Evolutionary conservation across 37 sponge, comb jelly and placozoan species (phyloP).

Genomic region (Eunapius fragilis): DNA sequence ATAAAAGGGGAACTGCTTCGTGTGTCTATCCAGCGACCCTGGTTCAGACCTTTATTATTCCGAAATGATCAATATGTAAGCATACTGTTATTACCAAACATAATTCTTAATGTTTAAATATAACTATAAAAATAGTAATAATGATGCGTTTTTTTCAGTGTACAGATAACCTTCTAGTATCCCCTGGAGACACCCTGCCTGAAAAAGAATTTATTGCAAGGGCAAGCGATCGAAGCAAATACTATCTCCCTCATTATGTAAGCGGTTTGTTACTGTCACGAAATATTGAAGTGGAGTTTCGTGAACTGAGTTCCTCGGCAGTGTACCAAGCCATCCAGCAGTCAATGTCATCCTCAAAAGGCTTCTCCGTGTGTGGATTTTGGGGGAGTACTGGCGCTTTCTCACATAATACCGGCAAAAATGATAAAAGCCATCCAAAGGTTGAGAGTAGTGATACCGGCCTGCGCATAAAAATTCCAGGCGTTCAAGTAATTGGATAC

Average conservation of each 20-base stretch:
- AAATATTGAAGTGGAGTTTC: slow-evolving; percentile 30
- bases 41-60: slow-evolving; percentile 44
- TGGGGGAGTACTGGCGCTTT: slow-evolving; percentile 5
- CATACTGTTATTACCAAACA: neutral
- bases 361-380: neutral
- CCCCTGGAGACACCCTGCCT: neutral
- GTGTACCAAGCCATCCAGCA: neutral
- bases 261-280: slow-evolving; percentile 38
- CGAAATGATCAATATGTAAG: slow-evolving; percentile 21
- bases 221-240: neutral
- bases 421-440: neutral
- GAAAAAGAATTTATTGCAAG: neutral
- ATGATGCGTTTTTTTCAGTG: neutral
- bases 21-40: slow-evolving; percentile 27
- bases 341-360: neutral
- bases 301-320: neutral
- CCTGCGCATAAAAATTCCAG: slow-evolving; percentile 35
- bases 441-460: slow-evolving; percentile 22
- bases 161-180: neutral
- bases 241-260: slow-evolving; percentile 34
- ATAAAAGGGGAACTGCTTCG: slow-evolving; percentile 17
- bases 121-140: too few relatives aligned
- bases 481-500: slow-evolving; percentile 50
- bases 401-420: neutral
- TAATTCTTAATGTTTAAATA: too few relatives aligned